phyloP scores from a whole-genome alignment of 2,888 invertebrate species.

The Synergus gifuensis region DNA sequence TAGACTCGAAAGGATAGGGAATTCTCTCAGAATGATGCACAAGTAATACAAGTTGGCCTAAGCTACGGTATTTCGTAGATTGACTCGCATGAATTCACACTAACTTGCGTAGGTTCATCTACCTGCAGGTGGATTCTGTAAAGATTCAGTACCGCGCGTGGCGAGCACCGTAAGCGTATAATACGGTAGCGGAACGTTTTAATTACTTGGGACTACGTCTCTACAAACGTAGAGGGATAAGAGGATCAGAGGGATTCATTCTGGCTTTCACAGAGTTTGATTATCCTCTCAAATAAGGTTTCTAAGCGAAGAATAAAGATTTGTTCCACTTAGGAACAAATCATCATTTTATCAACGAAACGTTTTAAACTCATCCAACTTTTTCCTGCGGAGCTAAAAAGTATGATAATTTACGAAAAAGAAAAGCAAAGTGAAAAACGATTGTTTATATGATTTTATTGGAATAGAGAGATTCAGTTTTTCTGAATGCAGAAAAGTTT shows the following conservation, averaged over 20 bases:
- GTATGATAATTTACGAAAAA: neutral
- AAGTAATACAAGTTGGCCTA: conserved; percentile 14
- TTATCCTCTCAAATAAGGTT: neutral
- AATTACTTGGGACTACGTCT: conserved; percentile 33
- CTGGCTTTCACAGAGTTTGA: neutral
- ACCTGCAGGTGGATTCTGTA: conserved; percentile 39
- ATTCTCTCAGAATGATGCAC: conserved; percentile 25
- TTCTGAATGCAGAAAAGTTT: neutral
- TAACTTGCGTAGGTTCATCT: conserved; percentile 33
- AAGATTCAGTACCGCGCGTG: conserved; percentile 32
- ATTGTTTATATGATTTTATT: too few relatives aligned
- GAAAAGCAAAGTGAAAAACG: neutral
- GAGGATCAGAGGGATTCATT: conserved; percentile 19
- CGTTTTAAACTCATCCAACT: neutral
- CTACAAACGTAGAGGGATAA: conserved; percentile 5
- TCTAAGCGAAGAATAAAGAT: neutral
- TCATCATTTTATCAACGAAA: neutral
- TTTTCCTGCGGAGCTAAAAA: neutral
- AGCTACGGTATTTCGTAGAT: conserved; percentile 48
- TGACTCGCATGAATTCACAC: conserved; percentile 25
- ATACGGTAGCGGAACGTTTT: conserved; percentile 40
- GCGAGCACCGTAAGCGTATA: conserved; percentile 38
- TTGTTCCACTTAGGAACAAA: neutral
- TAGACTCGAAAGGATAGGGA: conserved; percentile 23
- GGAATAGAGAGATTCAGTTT: neutral